Conservation (phyloP, 1,140 invertebrate genomes). For the Copidosoma floridanum region DNA sequence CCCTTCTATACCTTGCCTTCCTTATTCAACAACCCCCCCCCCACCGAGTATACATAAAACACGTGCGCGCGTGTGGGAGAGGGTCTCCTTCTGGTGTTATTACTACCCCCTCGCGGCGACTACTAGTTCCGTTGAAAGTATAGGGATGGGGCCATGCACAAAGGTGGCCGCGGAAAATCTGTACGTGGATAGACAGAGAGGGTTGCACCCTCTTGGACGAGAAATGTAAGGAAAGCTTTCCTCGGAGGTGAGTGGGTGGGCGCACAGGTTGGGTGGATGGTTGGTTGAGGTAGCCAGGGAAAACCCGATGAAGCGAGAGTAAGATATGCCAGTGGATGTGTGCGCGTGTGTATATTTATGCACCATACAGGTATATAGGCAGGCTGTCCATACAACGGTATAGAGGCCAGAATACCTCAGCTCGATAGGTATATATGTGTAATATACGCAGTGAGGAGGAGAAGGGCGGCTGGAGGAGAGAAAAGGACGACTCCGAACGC, state of each 20-base stretch:
- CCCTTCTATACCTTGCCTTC: too few species aligned
- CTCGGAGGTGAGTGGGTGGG: not conserved
- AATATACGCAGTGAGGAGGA: not conserved
- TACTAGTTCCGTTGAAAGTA: not conserved
- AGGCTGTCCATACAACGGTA: too few species aligned
- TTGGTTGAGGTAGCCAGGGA: not conserved
- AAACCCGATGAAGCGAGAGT: not conserved
- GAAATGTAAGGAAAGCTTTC: constrained; percentile 10
- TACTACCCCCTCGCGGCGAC: too few species aligned
- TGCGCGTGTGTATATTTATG: too few species aligned
- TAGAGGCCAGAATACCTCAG: too few species aligned
- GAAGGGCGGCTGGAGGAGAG: not conserved
- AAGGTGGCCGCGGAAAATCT: constrained; percentile 2
- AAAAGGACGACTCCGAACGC: constrained; percentile 4
- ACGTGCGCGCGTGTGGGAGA: not conserved
- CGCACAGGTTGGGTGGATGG: not conserved
- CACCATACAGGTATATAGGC: too few species aligned
- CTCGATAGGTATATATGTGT: not conserved
- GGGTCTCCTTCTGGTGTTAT: too few species aligned
- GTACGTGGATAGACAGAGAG: not conserved
- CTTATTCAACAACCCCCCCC: too few species aligned
- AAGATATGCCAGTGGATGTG: constrained; percentile 9
- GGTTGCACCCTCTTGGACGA: too few species aligned
- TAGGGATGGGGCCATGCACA: not conserved
- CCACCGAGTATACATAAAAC: too few species aligned